A percentile compares a stretch with the other conserved stretches of the same genome.
Conservation (phyloP, 2,888 invertebrate genomes). For the Eupeodes luniger region DNA sequence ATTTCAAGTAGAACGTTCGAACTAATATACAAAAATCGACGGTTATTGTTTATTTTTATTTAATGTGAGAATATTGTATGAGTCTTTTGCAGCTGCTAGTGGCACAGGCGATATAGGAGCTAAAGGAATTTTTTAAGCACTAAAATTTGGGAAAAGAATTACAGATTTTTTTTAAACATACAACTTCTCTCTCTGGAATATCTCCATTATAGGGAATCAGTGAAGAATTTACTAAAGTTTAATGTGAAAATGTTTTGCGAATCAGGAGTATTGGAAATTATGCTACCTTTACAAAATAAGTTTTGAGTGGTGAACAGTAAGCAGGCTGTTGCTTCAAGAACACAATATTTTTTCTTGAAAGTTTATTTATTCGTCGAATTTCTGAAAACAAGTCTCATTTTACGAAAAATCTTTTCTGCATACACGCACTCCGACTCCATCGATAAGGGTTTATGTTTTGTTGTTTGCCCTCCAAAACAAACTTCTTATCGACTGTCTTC, state of each 20-base stretch:
- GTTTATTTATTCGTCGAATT: neutral
- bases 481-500: conserved; percentile 41
- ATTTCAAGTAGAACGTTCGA: conserved; percentile 55
- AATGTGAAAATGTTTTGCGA: no score
- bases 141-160: neutral
- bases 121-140: neutral
- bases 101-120: conserved; percentile 8
- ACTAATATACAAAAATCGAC: neutral
- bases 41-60: conserved; percentile 6
- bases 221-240: no score
- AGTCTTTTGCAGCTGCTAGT: conserved; percentile 14
- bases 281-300: no score
- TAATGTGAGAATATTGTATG: conserved; percentile 10
- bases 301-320: no score
- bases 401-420: conserved; percentile 8
- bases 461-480: conserved; percentile 25
- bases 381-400: neutral
- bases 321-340: no score
- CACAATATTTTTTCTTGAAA: neutral
- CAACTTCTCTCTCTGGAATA: no score
- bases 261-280: no score
- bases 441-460: neutral
- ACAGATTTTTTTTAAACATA: no score
- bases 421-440: conserved; percentile 26
- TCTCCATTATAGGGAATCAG: no score